Evolutionary conservation across 2,797 vertebrate species (phyloP), one percentile per base, ranked within the genome.

Genomic region (Oreochromis grahami): DNA sequence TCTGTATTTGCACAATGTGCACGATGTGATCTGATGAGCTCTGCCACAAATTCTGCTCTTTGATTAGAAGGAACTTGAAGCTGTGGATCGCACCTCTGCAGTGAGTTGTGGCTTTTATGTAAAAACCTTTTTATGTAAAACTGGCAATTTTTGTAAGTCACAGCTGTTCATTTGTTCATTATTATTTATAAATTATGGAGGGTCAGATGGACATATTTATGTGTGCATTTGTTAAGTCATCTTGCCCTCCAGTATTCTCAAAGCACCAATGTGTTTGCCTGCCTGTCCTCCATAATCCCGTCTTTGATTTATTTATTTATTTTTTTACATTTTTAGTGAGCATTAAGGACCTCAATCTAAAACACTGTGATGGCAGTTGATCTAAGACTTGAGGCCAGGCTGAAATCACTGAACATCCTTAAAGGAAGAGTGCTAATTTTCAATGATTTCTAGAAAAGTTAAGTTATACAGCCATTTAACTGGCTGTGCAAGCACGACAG

Each of bases 1-100:
- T 87, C 84, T 89, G 55, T 80, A 63, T 32, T 74, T 48, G 78
- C 81, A 45, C 19, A 8, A 63, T 55, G 53, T 41, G 38, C 58
- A 29, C 58, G 55, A 77, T 32, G 82, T 86, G 76, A 77, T 86
- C 45, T 34, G 68, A 72, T 84, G 78, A 38, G 10, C 87, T 89
- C 78, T 10, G 55, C 77, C 86, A 68, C 77, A 80, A 88, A 89
- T 85, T 77, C 79, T 76, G 82, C 53, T 45, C 81, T 92, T 90
- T 93, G 78, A 91, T 92, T 79, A 74, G 83, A 2, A 36, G 55
- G 77, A 58, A 83, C 68, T 84, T 83, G 34, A 77, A 87, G 65
- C 12, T 11, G 13, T 70, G 26, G 72, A 76, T 58, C 14, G 24
- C 14, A 79, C 11, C 29, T 7, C 32, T 63, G 55, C 58, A 60